These are phyloP conservation scores for Arctia plantaginis DNA, from an alignment of 2,888 invertebrate species.

Conservation along the genomic window DNA sequence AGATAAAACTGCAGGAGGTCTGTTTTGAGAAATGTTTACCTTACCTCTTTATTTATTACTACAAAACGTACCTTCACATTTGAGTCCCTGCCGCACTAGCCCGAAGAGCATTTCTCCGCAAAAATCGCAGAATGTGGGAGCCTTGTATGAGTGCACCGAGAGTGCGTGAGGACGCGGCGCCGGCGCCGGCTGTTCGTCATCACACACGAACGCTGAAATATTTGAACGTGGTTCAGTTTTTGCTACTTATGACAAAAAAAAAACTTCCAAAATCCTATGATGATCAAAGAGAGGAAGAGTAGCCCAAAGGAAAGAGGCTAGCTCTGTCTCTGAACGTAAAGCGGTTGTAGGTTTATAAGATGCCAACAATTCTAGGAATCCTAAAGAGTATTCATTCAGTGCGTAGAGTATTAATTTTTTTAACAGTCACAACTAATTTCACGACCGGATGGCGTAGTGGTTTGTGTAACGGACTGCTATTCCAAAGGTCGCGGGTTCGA, in stretches of 20 bases:
- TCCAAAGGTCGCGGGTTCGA: too few species aligned
- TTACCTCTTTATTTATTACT: neutral
- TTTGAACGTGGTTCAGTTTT: neutral
- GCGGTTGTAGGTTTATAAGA: too few species aligned
- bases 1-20: too few species aligned
- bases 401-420: too few species aligned
- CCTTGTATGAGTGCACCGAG: constrained; percentile 98
- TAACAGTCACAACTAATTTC: too few species aligned
- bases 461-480: too few species aligned
- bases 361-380: too few species aligned
- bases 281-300: neutral
- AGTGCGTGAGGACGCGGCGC: constrained; percentile 95
- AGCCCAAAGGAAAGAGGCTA: neutral
- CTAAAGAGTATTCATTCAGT: too few species aligned
- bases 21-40: neutral
- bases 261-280: neutral
- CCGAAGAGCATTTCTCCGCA: constrained; percentile 99
- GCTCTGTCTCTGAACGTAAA: too few species aligned
- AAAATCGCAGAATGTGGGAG: constrained; percentile 99
- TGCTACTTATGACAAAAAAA: too few species aligned
- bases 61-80: constrained; percentile 94
- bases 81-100: constrained; percentile 98
- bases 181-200: constrained; percentile 80
- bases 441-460: too few species aligned
- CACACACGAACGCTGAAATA: constrained; percentile 73